Conservation (phyloP, 2,888 invertebrate genomes). For the Leistus spinibarbis region DNA sequence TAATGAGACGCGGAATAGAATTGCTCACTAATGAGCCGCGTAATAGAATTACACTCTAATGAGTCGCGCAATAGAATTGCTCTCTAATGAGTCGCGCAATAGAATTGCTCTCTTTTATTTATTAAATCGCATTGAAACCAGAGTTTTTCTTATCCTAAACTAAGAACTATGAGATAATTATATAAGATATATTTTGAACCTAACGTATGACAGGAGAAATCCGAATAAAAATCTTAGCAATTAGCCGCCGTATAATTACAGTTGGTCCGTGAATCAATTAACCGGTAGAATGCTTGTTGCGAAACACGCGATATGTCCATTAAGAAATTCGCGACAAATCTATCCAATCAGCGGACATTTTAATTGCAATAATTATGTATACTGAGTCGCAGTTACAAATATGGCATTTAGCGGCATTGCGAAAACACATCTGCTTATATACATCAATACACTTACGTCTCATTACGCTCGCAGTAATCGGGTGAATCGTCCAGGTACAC, state of each 20-base stretch:
- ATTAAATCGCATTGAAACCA: too few species aligned
- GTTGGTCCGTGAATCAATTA: conserved; percentile 22
- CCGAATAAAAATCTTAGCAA: neutral
- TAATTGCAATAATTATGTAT: conserved; percentile 25
- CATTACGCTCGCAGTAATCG: conserved; percentile 87
- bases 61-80: too few species aligned
- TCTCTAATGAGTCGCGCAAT: too few species aligned
- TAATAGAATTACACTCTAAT: too few species aligned
- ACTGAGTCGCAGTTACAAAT: neutral
- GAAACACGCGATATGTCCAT: conserved; percentile 23
- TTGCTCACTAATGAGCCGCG: too few species aligned
- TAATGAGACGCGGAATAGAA: too few species aligned
- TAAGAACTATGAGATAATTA: too few species aligned
- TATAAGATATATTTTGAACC: too few species aligned
- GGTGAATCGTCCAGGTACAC: conserved; percentile 90
- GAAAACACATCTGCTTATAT: neutral
- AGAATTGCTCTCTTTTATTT: too few species aligned
- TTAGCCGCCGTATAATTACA: neutral
- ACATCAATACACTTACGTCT: conserved; percentile 66
- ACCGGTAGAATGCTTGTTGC: conserved; percentile 16
- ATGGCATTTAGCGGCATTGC: neutral
- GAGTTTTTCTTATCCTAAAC: too few species aligned
- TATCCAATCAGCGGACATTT: neutral
- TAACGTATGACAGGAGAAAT: too few species aligned
- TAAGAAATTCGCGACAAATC: neutral